These are phyloP conservation scores for Synergus itoensis DNA, from an alignment of 2,888 invertebrate species.

Conservation along the genomic window DNA sequence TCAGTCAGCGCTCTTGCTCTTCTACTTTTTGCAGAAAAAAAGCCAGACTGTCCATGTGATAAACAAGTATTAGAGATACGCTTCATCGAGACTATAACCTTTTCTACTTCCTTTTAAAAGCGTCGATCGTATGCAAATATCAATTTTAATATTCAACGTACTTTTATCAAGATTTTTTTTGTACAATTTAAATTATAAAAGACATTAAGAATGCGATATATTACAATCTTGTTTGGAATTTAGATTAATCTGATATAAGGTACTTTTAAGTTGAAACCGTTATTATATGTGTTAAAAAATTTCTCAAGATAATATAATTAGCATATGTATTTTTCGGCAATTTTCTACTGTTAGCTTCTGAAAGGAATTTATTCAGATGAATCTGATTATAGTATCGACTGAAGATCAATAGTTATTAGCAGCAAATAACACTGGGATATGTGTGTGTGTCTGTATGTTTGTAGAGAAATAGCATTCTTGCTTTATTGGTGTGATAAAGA, in stretches of 20 bases:
- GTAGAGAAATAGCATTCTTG: not conserved
- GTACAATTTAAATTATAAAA: not conserved
- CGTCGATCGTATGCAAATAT: conserved; percentile 14
- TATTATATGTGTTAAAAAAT: not conserved
- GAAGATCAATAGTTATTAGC: conserved; percentile 19
- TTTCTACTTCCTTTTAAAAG: not conserved
- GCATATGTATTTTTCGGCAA: not conserved
- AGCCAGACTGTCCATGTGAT: not conserved
- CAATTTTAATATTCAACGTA: not conserved
- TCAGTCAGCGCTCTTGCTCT: conserved; percentile 29
- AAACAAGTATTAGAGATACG: conserved; percentile 13
- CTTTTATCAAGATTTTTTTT: not conserved
- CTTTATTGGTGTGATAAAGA: not conserved
- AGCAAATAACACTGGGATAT: not conserved
- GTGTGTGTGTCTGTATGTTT: not conserved
- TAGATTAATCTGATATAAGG: conserved; percentile 4
- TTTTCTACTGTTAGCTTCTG: not conserved
- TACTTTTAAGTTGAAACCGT: conserved; percentile 12
- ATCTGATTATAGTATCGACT: conserved; percentile 18
- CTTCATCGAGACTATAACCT: conserved; percentile 2
- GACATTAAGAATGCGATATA: conserved; percentile 10
- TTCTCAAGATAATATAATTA: not conserved
- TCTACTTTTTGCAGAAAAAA: conserved; percentile 18
- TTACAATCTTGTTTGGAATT: not conserved
- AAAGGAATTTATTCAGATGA: not conserved